Percentiles rank a stretch among this genome's conserved stretches.
phyloP scores from a whole-genome alignment of 2,888 invertebrate genomes.

The Nymphalis urticae region DNA sequence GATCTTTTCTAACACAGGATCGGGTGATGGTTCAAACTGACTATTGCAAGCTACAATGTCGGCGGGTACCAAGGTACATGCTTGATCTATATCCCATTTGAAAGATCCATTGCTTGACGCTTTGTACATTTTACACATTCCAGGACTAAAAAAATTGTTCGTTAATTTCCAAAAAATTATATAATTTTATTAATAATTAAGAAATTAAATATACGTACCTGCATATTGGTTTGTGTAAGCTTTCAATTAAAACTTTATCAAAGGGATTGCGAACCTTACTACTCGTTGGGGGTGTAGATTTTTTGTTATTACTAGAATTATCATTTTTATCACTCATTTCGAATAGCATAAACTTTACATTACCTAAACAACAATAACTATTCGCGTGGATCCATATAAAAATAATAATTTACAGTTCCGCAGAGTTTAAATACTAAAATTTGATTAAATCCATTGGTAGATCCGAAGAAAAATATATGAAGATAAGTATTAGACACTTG shows the following conservation, averaged over 20 bases:
- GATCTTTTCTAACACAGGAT: constrained; percentile 83
- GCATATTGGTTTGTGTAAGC: constrained; percentile 85
- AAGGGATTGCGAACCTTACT: constrained; percentile 85
- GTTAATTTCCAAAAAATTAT: background rate
- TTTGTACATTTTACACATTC: constrained; percentile 78
- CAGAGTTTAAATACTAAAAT: background rate
- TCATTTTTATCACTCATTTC: constrained; percentile 73
- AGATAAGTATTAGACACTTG: no score
- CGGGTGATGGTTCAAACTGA: constrained; percentile 83
- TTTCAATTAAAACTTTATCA: constrained; percentile 83
- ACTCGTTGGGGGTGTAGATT: constrained; percentile 67
- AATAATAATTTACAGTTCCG: background rate
- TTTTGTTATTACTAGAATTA: constrained; percentile 54
- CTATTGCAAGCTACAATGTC: constrained; percentile 85
- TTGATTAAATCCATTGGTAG: background rate
- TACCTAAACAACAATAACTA: constrained; percentile 8
- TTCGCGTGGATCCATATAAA: background rate
- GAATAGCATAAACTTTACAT: constrained; percentile 54
- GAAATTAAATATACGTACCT: constrained; percentile 73
- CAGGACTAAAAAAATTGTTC: constrained; percentile 56
- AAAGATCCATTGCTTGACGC: constrained; percentile 63
- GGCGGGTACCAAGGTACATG: constrained; percentile 84
- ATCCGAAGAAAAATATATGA: background rate
- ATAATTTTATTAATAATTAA: background rate
- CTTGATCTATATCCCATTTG: constrained; percentile 86